phyloP scores from a whole-genome alignment of 2,888 invertebrate genomes.

The Formica aserva region DNA sequence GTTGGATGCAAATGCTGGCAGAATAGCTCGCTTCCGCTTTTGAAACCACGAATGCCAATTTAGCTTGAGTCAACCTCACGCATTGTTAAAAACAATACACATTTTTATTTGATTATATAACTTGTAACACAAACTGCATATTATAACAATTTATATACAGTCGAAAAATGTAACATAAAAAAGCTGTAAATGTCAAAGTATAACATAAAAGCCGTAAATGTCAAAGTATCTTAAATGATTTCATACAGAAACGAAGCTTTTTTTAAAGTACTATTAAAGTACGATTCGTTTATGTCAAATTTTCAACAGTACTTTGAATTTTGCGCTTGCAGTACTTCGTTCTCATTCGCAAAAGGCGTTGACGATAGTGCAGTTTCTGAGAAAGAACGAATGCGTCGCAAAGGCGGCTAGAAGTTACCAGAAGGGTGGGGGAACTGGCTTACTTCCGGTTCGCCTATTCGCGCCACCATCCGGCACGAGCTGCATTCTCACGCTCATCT shows the following conservation, averaged over 20 bases:
- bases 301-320: conserved; percentile 1
- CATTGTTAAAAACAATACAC: conserved; percentile 43
- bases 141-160: background rate
- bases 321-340: background rate
- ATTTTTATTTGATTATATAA: conserved; percentile 22
- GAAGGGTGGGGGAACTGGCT: conserved; percentile 63
- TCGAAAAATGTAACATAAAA: background rate
- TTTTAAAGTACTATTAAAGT: background rate
- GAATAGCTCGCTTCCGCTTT: conserved; percentile 46
- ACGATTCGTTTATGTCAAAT: background rate
- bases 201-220: background rate
- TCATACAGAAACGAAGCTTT: background rate
- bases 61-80: conserved; percentile 14
- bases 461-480: conserved; percentile 82
- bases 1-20: conserved; percentile 29
- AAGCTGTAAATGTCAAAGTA: background rate
- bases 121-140: background rate
- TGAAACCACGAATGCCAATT: conserved; percentile 46
- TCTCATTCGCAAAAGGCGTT: conserved; percentile 56
- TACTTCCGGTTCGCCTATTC: conserved; percentile 82
- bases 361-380: conserved; percentile 56
- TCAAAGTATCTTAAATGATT: background rate
- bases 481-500: conserved; percentile 85
- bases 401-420: conserved; percentile 15
- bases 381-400: conserved; percentile 61